Evolutionary conservation across 2,888 invertebrate species (phyloP).

Genomic region (Spodoptera picta): DNA sequence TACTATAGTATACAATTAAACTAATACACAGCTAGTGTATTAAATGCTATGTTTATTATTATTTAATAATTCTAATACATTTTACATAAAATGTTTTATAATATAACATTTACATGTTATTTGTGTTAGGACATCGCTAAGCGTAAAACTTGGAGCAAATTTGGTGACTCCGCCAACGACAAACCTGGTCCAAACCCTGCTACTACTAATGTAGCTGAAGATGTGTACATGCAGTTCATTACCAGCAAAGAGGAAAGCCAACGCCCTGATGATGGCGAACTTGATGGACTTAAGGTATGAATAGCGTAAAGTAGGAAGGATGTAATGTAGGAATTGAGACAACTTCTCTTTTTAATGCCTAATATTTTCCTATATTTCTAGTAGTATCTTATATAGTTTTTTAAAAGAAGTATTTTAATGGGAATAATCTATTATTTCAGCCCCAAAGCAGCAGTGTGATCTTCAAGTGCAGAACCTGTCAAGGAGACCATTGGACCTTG

Average conservation of each 20-base stretch:
- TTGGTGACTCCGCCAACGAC: constrained; percentile 96
- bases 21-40: no score
- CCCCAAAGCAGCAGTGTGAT: constrained; percentile 90
- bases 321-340: no score
- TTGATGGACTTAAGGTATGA: constrained; percentile 93
- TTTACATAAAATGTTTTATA: no score
- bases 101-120: background rate
- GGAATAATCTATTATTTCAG: constrained; percentile 60
- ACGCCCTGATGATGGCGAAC: constrained; percentile 94
- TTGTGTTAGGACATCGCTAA: constrained; percentile 92
- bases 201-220: constrained; percentile 98
- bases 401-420: background rate
- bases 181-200: constrained; percentile 99
- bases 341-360: no score
- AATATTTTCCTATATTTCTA: no score
- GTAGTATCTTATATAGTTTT: no score
- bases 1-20: no score
- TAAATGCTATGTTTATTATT: background rate
- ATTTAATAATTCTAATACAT: background rate
- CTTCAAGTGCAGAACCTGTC: constrained; percentile 96
- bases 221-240: constrained; percentile 98
- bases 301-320: background rate
- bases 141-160: constrained; percentile 98
- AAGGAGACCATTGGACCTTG: constrained; percentile 99
- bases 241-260: constrained; percentile 96